phyloP scores from a whole-genome alignment of 2,888 invertebrate genomes.

The Apamea crenata region DNA sequence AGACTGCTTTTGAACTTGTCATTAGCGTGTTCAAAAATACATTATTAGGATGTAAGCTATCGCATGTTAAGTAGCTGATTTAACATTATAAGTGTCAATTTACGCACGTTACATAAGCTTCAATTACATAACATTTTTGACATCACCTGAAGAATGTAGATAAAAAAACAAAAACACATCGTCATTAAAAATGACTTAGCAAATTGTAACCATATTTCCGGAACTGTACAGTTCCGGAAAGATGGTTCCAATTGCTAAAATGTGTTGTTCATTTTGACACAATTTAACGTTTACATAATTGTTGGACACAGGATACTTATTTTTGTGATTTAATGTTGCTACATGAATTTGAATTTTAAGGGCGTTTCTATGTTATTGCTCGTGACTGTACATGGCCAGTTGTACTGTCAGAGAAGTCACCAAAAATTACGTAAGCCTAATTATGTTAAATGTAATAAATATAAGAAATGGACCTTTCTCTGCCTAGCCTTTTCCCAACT shows the following conservation, averaged over 20 bases:
- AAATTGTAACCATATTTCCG: background rate
- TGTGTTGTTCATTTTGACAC: too few species aligned
- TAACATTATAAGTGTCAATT: background rate
- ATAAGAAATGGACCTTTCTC: background rate
- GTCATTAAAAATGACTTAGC: conserved; percentile 28
- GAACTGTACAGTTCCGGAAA: conserved; percentile 22
- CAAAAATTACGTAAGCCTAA: background rate
- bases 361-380: too few species aligned
- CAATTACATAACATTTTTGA: conserved; percentile 5
- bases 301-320: too few species aligned
- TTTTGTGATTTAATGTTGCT: too few species aligned
- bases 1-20: background rate
- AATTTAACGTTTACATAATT: too few species aligned
- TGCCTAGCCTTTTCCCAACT: too few species aligned
- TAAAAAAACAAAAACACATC: background rate
- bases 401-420: conserved; percentile 1
- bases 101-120: background rate
- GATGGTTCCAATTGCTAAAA: too few species aligned
- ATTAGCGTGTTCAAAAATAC: conserved; percentile 7
- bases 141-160: background rate
- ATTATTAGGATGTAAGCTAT: conserved; percentile 7
- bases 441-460: background rate
- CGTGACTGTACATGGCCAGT: background rate
- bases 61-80: background rate
- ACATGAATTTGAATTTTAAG: too few species aligned